phyloP scores from a whole-genome alignment of 2,888 invertebrate species.

The Drosophila eohydei region DNA sequence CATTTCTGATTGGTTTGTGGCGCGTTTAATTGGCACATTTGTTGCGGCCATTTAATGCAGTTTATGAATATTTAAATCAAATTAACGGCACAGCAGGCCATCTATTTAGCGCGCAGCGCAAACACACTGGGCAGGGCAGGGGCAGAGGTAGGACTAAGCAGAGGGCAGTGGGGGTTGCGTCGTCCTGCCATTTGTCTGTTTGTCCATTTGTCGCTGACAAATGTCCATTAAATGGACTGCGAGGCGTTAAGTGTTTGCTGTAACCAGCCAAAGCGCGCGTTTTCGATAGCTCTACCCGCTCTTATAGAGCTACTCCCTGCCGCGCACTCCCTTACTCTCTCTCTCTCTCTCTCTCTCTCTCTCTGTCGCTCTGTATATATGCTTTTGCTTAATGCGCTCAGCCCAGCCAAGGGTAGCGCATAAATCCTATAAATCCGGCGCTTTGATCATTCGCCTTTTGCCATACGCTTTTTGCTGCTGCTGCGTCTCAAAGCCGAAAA shows the following conservation, averaged over 20 bases:
- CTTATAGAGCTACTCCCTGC: neutral
- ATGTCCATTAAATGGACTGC: constrained; percentile 80
- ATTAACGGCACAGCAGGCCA: constrained; percentile 68
- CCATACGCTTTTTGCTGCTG: constrained; percentile 40
- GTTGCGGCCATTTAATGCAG: constrained; percentile 77
- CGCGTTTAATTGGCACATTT: constrained; percentile 68
- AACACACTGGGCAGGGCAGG: constrained; percentile 30
- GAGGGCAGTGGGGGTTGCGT: neutral
- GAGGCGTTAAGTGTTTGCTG: constrained; percentile 78
- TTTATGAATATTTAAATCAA: constrained; percentile 81
- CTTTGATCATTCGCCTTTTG: constrained; percentile 74
- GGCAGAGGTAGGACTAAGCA: neutral
- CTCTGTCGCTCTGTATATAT: neutral
- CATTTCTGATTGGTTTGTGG: constrained; percentile 54
- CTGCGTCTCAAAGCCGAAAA: constrained; percentile 66
- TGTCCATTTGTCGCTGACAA: constrained; percentile 63
- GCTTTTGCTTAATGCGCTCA: constrained; percentile 63
- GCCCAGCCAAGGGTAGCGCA: constrained; percentile 73
- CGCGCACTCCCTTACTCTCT: neutral
- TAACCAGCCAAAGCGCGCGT: constrained; percentile 63
- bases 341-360: neutral
- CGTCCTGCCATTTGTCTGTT: neutral
- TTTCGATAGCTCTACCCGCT: constrained; percentile 1
- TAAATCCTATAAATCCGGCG: constrained; percentile 78
- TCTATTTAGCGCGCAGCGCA: constrained; percentile 61